Percentiles rank a stretch among this genome's conserved stretches.
These are phyloP conservation scores for Drosophila aldrichi DNA, from an alignment of 2,888 invertebrate genomes.

Conservation along the genomic window DNA sequence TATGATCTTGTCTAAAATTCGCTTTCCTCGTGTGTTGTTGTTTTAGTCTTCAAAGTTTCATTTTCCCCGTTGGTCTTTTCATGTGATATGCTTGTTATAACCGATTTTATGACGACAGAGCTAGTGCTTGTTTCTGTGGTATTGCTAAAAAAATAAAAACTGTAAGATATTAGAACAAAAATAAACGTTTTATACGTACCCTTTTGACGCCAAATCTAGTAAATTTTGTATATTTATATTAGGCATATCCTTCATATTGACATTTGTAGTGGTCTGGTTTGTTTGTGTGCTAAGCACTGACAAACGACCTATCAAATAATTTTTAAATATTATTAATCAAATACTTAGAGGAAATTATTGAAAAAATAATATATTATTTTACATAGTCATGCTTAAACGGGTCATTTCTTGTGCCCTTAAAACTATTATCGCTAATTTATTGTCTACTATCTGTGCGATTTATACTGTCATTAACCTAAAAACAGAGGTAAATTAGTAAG, in stretches of 20 bases:
- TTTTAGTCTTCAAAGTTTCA: slow-evolving; percentile 81
- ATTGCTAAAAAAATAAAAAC: slow-evolving; percentile 70
- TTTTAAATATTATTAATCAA: slow-evolving; percentile 1
- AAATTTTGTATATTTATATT: slow-evolving; percentile 83
- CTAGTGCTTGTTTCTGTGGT: slow-evolving; percentile 84
- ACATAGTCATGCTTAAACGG: slow-evolving; percentile 37
- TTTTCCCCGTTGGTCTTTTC: slow-evolving; percentile 84
- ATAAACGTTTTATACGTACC: slow-evolving; percentile 60
- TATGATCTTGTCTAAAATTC: slow-evolving; percentile 76
- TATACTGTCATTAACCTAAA: slow-evolving; percentile 59
- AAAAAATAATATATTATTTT: slow-evolving; percentile 15
- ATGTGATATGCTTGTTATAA: slow-evolving; percentile 85
- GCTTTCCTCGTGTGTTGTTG: slow-evolving; percentile 84
- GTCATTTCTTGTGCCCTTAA: slow-evolving; percentile 14
- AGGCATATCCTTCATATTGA: slow-evolving; percentile 84
- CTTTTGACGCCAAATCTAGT: slow-evolving; percentile 81
- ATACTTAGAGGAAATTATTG: neutral
- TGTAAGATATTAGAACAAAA: slow-evolving; percentile 1
- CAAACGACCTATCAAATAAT: slow-evolving; percentile 80
- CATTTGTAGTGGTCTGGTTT: slow-evolving; percentile 82
- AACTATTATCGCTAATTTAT: slow-evolving; percentile 17
- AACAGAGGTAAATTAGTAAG: slow-evolving; percentile 43
- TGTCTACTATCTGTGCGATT: slow-evolving; percentile 14
- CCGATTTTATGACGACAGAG: slow-evolving; percentile 85
- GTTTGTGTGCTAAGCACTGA: slow-evolving; percentile 85